Percentiles rank a stretch among this genome's conserved stretches.
Conservation (phyloP, 2,113 vertebrate species). For the Naja naja region DNA sequence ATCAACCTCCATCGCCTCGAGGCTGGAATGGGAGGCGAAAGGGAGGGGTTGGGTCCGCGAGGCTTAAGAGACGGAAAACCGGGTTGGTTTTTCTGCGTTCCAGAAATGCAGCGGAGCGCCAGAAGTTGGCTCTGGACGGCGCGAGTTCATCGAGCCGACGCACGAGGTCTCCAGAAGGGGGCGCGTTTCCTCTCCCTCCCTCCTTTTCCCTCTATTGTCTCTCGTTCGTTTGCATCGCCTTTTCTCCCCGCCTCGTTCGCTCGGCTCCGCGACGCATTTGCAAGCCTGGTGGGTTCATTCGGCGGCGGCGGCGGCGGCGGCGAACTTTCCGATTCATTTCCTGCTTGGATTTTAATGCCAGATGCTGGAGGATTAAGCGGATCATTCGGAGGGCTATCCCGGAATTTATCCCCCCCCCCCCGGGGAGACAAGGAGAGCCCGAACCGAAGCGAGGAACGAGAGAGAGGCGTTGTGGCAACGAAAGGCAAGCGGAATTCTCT, state of each 20-base stretch:
- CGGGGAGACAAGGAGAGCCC: neutral
- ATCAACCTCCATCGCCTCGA: neutral
- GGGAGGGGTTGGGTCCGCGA: accelerated
- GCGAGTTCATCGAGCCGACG: constrained; percentile 37
- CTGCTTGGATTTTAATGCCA: neutral
- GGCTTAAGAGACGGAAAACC: neutral
- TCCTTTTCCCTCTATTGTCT: constrained; percentile 14
- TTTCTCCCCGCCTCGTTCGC: neutral
- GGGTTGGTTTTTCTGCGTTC: neutral
- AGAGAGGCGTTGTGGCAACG: neutral
- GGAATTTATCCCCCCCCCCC: neutral
- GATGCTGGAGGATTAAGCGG: neutral
- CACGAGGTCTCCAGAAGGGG: constrained; percentile 61
- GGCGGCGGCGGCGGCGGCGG: constrained; percentile 3
- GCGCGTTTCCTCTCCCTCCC: constrained; percentile 31
- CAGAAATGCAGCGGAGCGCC: neutral
- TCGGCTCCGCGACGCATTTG: neutral
- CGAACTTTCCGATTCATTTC: neutral
- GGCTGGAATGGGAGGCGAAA: too few relatives aligned
- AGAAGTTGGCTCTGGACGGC: neutral
- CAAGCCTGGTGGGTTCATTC: constrained; percentile 35
- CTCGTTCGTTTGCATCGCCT: neutral
- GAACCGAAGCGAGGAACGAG: neutral
- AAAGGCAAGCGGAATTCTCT: neutral
- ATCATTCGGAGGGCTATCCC: neutral